These are phyloP conservation scores for Anguilla pacifica DNA, from an alignment of 2,797 vertebrate genomes.

Conservation along the genomic window DNA sequence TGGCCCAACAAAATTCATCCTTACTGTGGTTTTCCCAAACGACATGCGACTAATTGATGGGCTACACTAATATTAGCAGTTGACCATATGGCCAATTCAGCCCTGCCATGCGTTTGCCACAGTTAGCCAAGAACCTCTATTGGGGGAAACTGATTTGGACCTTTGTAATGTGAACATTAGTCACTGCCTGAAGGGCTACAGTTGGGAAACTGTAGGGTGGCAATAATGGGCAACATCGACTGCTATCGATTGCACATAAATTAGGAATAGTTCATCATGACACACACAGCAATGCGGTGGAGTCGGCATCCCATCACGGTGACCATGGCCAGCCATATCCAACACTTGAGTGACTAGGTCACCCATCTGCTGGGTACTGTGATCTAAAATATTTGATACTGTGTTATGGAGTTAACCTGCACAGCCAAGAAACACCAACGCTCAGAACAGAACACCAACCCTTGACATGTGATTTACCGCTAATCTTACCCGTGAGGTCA, in stretches of 20 bases:
- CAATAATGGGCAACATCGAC: too few species aligned
- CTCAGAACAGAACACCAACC: background rate
- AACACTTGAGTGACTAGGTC: background rate
- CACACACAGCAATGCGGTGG: background rate
- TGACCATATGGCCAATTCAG: background rate
- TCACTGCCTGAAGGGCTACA: background rate
- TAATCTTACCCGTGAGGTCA: background rate
- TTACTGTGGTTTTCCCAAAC: too few species aligned
- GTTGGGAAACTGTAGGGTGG: too few species aligned
- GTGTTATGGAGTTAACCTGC: background rate
- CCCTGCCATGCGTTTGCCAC: background rate
- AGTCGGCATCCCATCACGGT: background rate
- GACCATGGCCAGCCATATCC: background rate
- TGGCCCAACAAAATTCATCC: too few species aligned
- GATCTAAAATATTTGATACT: background rate
- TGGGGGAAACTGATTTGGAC: background rate
- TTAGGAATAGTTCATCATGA: background rate
- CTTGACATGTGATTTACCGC: background rate
- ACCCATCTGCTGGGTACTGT: background rate
- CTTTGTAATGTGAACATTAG: background rate
- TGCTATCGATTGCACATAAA: too few species aligned
- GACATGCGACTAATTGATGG: background rate
- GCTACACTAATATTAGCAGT: background rate
- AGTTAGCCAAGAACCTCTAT: background rate
- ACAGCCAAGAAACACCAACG: background rate